A percentile compares a stretch with the other conserved stretches of the same genome.
These are phyloP conservation scores for Tetramorium bicarinatum DNA, from an alignment of 2,888 invertebrate genomes.

Conservation along the genomic window DNA sequence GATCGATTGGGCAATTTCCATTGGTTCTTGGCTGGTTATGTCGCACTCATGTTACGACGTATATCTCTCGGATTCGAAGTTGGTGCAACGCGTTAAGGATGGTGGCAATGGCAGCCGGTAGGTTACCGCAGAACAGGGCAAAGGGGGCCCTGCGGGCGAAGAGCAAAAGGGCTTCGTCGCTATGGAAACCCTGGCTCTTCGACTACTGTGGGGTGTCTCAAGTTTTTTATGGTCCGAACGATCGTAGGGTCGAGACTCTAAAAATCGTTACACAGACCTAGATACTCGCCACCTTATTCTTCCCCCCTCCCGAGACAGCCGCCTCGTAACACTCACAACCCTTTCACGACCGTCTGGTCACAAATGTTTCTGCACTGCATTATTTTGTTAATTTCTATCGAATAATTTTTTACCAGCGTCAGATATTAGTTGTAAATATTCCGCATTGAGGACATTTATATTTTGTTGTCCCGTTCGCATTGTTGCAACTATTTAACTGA, in stretches of 20 bases:
- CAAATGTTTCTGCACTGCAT: slow-evolving; percentile 39
- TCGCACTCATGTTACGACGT: slow-evolving; percentile 35
- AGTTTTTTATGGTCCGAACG: slow-evolving; percentile 82
- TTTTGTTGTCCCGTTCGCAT: not conserved
- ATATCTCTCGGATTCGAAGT: slow-evolving; percentile 42
- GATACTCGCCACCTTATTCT: slow-evolving; percentile 75
- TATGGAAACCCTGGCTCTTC: slow-evolving; percentile 81
- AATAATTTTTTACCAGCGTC: not conserved
- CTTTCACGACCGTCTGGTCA: slow-evolving; percentile 32
- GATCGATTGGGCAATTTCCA: slow-evolving; percentile 35
- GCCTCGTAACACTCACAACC: slow-evolving; percentile 47
- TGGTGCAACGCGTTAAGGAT: slow-evolving; percentile 59
- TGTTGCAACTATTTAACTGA: not conserved
- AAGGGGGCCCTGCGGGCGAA: slow-evolving; percentile 49
- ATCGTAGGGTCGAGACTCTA: slow-evolving; percentile 81
- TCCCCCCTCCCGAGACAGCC: slow-evolving; percentile 28
- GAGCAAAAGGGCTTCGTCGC: slow-evolving; percentile 81
- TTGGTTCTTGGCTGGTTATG: slow-evolving; percentile 5
- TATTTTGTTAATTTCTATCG: slow-evolving; percentile 25
- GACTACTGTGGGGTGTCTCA: slow-evolving; percentile 80
- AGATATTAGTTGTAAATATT: not conserved
- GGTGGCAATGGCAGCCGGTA: slow-evolving; percentile 55
- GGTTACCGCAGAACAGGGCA: slow-evolving; percentile 49
- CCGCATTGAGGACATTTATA: not conserved
- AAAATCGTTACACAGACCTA: slow-evolving; percentile 85